Conservation (phyloP, 2,113 vertebrate species). For the Tyrannus savana region DNA sequence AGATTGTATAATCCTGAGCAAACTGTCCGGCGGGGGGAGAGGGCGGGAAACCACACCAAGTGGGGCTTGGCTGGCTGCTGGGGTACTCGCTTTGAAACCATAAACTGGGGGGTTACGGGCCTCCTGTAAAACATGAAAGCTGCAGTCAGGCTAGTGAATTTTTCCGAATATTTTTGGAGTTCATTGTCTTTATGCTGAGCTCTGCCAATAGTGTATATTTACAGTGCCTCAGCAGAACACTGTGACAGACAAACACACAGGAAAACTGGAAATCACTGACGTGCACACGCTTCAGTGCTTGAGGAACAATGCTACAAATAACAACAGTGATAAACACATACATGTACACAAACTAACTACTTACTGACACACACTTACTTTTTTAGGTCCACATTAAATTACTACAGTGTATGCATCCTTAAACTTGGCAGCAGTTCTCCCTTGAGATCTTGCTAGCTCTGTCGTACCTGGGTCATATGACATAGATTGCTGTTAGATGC, state of each 20-base stretch:
- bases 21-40: neutral
- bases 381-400: neutral
- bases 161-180: neutral
- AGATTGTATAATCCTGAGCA: conserved; percentile 63
- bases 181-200: neutral
- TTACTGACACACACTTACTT: neutral
- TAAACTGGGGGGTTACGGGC: neutral
- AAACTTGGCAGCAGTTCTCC: neutral
- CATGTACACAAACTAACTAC: neutral
- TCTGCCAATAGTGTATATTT: conserved; percentile 17
- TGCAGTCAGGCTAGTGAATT: neutral
- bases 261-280: neutral
- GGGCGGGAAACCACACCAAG: neutral
- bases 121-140: neutral
- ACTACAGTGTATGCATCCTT: neutral
- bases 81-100: neutral
- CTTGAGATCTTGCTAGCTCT: neutral
- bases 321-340: neutral
- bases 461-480: neutral
- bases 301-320: neutral
- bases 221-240: neutral
- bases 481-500: neutral
- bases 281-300: neutral
- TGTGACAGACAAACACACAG: neutral
- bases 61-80: neutral